Evolutionary conservation across 2,888 invertebrate genomes (phyloP), one percentile per base, ranked within the genome.

Genomic region (Drosophila niveifrons): DNA sequence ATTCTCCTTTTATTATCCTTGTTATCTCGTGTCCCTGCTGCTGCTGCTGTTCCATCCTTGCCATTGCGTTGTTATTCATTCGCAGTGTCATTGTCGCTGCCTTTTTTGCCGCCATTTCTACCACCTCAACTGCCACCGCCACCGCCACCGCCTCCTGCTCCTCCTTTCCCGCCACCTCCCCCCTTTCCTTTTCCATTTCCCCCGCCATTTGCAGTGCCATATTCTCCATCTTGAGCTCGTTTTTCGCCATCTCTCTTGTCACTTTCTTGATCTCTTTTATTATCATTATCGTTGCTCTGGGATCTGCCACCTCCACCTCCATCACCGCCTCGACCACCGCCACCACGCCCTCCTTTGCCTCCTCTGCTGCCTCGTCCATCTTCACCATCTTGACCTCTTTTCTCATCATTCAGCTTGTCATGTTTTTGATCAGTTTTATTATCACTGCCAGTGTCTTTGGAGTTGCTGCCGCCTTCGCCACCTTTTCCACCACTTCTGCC

Each of bases 51-150:
- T 17, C 34, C 29, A 17, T 41, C 28, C 3, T 64, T 44, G 9
- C 28, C 34, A 8, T 18, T 62, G 36, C 34, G 29, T 15, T 52
- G 6, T 1, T 3, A 29, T 13, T 28, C 8, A 9, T 13, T 51
- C 7, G 15, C 10, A n/a, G 48, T 50, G 34, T 23, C 34, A 18
- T 47, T 13, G 17, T 46, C 23, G 13, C 17, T 17, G 47, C 34
- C 44, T 68, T 39, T 9, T 18, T 41, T 7, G 31, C 39, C 17
- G 2, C 69, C 59, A 9, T 50, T 52, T 13, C 34, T 10, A 0
- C 51, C 46, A 2, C 56, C 70, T 4, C 46, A 56, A 9, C 48
- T 43, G 0, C 61, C 57, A 9, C 61, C 72, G 2, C 36, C 55
- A 0, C 23, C 44, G 1, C 34, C 29, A 1, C 36, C 61, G 8